Percentiles rank a stretch among this genome's conserved stretches.
These are phyloP conservation scores for Acrocephalus arundinaceus DNA, from an alignment of 2,113 vertebrate genomes.

Conservation along the genomic window DNA sequence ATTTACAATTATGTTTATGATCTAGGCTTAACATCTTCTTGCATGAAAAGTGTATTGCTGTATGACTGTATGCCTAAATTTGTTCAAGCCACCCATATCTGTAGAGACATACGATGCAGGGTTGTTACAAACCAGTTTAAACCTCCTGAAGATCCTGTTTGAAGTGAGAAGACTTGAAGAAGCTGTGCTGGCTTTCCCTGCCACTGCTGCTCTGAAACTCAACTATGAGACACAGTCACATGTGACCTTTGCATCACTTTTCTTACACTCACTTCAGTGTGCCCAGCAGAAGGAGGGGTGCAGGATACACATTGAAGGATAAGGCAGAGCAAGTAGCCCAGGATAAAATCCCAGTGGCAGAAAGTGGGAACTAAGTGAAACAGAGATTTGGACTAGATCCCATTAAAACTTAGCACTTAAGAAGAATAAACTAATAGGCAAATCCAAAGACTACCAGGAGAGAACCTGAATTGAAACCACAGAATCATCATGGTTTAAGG, in stretches of 20 bases:
- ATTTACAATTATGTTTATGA: neutral
- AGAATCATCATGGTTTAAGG: neutral
- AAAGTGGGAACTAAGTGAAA: neutral
- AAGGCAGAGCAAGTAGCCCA: neutral
- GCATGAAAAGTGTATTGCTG: neutral
- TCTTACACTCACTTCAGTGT: neutral
- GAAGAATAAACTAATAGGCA: neutral
- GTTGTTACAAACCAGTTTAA: neutral
- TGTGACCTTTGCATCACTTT: neutral
- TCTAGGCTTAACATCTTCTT: neutral
- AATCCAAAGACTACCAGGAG: neutral
- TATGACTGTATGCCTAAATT: fast-evolving
- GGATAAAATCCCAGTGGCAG: neutral
- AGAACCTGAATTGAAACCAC: neutral
- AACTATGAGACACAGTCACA: neutral
- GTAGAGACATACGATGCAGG: neutral
- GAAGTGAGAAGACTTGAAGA: neutral
- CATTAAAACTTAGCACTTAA: neutral
- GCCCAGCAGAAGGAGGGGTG: neutral
- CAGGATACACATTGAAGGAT: neutral
- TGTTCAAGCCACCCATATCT: neutral
- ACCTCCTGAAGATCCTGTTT: neutral
- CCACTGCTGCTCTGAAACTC: neutral
- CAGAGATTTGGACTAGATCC: neutral
- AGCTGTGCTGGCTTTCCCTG: neutral